phyloP scores from a whole-genome alignment of 1,140 invertebrate species.

The Pachypsylla venusta region DNA sequence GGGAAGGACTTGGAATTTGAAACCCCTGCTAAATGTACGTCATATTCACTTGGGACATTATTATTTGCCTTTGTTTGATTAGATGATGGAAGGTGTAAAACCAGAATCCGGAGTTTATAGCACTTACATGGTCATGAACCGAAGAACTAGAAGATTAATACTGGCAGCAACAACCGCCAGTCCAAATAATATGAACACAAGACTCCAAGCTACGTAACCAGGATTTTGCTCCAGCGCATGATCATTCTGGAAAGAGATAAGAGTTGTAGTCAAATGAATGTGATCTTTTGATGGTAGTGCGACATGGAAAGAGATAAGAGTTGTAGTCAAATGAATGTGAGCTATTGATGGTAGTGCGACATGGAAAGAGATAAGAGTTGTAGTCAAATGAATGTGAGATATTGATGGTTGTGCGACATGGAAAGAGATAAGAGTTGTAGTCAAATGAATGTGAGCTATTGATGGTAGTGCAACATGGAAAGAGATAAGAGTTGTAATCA shows the following conservation, averaged over 20 bases:
- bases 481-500: too few species aligned
- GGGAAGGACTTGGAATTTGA: neutral
- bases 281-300: too few species aligned
- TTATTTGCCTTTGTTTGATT: conserved; percentile 10
- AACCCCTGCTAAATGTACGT: neutral
- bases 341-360: too few species aligned
- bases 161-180: conserved; percentile 95
- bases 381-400: too few species aligned
- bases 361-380: too few species aligned
- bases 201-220: conserved; percentile 87
- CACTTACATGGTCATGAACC: conserved; percentile 92
- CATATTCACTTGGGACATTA: neutral
- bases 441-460: too few species aligned
- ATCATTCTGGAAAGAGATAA: conserved; percentile 61
- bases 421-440: too few species aligned
- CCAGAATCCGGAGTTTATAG: neutral
- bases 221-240: conserved; percentile 83
- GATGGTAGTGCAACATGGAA: too few species aligned
- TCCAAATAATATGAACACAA: conserved; percentile 96
- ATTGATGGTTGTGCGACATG: too few species aligned
- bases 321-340: too few species aligned
- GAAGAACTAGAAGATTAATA: conserved; percentile 91
- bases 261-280: too few species aligned
- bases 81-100: neutral
- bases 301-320: too few species aligned